Base-by-base conservation (phyloP, 2,113 vertebrate genomes). In the Caretta caretta region DNA sequence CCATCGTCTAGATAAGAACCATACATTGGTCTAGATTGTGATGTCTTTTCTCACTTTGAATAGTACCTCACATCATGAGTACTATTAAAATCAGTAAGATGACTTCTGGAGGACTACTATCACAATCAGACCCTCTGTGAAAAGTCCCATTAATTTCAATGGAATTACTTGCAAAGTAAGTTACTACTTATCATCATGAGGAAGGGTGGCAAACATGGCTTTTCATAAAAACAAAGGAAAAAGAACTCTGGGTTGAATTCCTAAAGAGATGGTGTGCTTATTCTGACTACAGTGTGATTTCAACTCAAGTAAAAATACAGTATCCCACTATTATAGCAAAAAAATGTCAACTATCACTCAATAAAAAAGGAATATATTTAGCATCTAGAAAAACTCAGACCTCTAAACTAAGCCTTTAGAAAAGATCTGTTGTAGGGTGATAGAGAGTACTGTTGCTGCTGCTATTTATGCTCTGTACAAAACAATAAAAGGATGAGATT, bases 181-280 rank as follows among this genome's bases (percentile, higher is more conserved):
- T 24, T 51, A 4, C 4, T 42, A 75, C 25, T 29, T 46, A 78
- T 27, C 75, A 16, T 48, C 75, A 16, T 48, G 42, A 48, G 7
- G 24, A 48, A 48, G 57, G 1, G 9, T 38, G 19, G 7, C 1
- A 90, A 87, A 85, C 17, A 83, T 0, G 56, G 0, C 3, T 3
- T 83, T 65, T 80, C 6, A 62, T 1, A 24, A 27, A 88, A 91
- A 65, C 2, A 46, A 1, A 0, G 27, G 80, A 27, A 85, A 29
- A 14, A 78, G 0, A 53, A 80, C 35, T 4, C 5, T 38, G 10
- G 0, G 3, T 0, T 48, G 79, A 90, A 57, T 1, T 9, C 1
- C 5, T 16, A 3, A 2, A 80, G 12, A 27, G 16, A 8, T 27
- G 13, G 13, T 22, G 38, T 10, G 48, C 22, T 25, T 76, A 42